These are phyloP conservation scores for Sarotherodon lohbergeri DNA, from an alignment of 2,113 vertebrate species.

Conservation along the genomic window DNA sequence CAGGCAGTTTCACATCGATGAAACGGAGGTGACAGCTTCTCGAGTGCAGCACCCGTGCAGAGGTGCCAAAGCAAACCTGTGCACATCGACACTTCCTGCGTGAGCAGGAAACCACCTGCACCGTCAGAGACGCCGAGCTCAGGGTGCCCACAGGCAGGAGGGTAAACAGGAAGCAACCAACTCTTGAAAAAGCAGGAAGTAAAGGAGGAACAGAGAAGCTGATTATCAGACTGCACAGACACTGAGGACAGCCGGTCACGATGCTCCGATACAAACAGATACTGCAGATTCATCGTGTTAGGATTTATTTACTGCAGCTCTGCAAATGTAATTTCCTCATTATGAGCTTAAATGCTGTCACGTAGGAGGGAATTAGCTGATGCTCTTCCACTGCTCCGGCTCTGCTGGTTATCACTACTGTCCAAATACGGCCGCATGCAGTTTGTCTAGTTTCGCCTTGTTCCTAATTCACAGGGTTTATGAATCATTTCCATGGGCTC, in stretches of 20 bases:
- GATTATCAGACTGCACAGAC: not conserved
- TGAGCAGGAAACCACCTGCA: not conserved
- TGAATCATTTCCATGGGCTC: not conserved
- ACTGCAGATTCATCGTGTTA: not conserved
- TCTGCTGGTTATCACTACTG: not conserved
- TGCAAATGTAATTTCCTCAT: not conserved
- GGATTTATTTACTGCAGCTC: not conserved
- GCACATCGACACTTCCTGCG: not conserved
- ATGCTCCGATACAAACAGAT: not conserved
- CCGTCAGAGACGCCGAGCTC: not conserved
- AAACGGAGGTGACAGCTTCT: not conserved
- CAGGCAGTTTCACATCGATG: not conserved
- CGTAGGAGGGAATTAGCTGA: accelerated
- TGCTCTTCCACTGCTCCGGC: not conserved
- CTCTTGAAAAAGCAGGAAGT: not conserved
- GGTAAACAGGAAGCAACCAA: not conserved
- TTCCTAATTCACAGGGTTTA: not conserved
- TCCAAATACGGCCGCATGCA: not conserved
- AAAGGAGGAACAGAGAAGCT: not conserved
- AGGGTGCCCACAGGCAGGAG: not conserved
- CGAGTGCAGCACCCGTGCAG: not conserved
- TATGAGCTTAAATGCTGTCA: not conserved
- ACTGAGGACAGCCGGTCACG: not conserved
- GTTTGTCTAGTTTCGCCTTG: not conserved
- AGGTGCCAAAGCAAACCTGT: not conserved